Evolutionary conservation across 2,888 invertebrate genomes (phyloP).

Genomic region (Phyllotreta cruciferae): DNA sequence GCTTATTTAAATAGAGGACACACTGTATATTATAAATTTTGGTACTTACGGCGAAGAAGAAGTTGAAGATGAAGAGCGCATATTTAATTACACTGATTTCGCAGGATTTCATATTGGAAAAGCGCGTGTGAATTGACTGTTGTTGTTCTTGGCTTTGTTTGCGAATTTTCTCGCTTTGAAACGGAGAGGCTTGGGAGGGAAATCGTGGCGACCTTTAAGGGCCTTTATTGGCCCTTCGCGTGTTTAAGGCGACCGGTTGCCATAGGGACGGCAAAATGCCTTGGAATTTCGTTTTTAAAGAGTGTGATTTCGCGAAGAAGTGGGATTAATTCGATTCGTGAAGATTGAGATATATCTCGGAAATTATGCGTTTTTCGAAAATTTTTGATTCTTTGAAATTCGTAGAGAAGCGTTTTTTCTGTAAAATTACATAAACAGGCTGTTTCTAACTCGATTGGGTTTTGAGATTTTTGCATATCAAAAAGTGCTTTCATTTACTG

Average conservation of each 20-base stretch:
- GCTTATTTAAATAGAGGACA: too few relatives aligned
- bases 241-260: not conserved
- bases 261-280: slow-evolving; percentile 2
- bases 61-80: slow-evolving; percentile 75
- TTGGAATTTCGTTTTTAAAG: not conserved
- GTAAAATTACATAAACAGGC: too few relatives aligned
- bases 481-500: too few relatives aligned
- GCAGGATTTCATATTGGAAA: slow-evolving; percentile 50
- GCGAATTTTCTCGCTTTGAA: slow-evolving; percentile 3
- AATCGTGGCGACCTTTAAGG: slow-evolving; percentile 6
- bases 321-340: not conserved
- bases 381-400: too few relatives aligned
- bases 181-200: not conserved
- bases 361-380: too few relatives aligned
- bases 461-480: too few relatives aligned
- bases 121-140: too few relatives aligned
- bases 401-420: too few relatives aligned
- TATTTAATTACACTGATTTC: slow-evolving; percentile 79
- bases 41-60: slow-evolving; percentile 76
- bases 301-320: too few relatives aligned
- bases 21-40: not conserved
- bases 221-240: slow-evolving; percentile 7
- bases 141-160: slow-evolving; percentile 1
- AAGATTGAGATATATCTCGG: not conserved
- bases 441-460: too few relatives aligned